phyloP scores from a whole-genome alignment of 2,888 invertebrate species.

The Eulithis testata region DNA sequence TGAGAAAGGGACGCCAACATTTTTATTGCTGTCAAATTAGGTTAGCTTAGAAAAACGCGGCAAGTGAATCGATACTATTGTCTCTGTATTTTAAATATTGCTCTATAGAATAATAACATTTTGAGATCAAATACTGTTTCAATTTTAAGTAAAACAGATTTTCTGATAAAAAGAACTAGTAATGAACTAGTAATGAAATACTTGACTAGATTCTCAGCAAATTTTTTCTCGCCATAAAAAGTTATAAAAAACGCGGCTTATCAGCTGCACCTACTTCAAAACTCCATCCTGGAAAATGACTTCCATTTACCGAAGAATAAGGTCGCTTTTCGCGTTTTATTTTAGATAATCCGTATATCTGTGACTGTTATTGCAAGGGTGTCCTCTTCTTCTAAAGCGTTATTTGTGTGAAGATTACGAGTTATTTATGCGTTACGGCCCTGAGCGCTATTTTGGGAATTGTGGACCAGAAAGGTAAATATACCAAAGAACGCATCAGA shows the following conservation, averaged over 20 bases:
- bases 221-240: slow-evolving; percentile 18
- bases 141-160: too few relatives aligned
- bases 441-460: slow-evolving; percentile 30
- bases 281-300: slow-evolving; percentile 6
- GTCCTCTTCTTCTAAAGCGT: slow-evolving; percentile 36
- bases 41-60: too few relatives aligned
- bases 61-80: too few relatives aligned
- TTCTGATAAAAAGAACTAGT: too few relatives aligned
- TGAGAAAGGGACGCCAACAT: too few relatives aligned
- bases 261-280: slow-evolving; percentile 13
- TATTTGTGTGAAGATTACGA: slow-evolving; percentile 36
- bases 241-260: slow-evolving; percentile 19
- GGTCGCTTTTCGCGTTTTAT: slow-evolving; percentile 17
- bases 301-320: slow-evolving; percentile 19
- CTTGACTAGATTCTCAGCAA: slow-evolving; percentile 7
- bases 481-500: background rate
- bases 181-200: too few relatives aligned
- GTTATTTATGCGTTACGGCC: slow-evolving; percentile 35
- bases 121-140: too few relatives aligned
- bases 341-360: slow-evolving; percentile 30
- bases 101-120: too few relatives aligned
- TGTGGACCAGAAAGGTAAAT: slow-evolving; percentile 27
- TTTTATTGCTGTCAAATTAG: too few relatives aligned
- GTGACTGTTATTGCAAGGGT: slow-evolving; percentile 35
- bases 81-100: too few relatives aligned